A percentile compares a stretch with the other conserved stretches of the same genome.
Conservation (phyloP, 2,113 vertebrate species). For the Orthochromis indermauri region DNA sequence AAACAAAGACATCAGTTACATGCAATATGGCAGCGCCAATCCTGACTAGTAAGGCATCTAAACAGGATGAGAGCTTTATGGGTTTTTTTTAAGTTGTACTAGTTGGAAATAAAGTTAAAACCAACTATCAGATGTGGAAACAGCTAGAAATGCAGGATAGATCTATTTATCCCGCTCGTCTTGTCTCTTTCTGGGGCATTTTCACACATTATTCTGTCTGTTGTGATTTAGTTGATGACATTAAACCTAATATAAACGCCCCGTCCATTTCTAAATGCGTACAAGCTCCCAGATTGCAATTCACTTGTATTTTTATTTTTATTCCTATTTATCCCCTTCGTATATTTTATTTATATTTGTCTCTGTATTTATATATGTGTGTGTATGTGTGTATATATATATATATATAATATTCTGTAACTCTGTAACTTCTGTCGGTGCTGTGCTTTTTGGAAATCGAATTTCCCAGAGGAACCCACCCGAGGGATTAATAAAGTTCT, state of each 20-base stretch:
- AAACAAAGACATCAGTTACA: neutral
- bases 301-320: no score
- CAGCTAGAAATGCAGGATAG: fast-evolving
- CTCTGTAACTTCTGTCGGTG: no score
- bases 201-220: neutral
- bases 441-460: no score
- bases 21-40: neutral
- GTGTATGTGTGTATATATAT: no score
- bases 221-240: neutral
- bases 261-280: neutral
- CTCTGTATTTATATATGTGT: no score
- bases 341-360: no score
- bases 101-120: neutral
- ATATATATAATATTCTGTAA: no score
- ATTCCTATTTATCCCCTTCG: no score
- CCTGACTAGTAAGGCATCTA: neutral
- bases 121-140: neutral
- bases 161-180: neutral
- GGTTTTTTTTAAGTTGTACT: fast-evolving
- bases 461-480: no score
- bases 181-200: neutral
- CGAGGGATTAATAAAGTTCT: no score
- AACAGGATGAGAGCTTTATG: neutral
- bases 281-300: fast-evolving
- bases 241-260: neutral